Percentiles rank a stretch among this genome's conserved stretches.
phyloP scores from a whole-genome alignment of 2,888 invertebrate genomes.

The Calliphora vomitoria region DNA sequence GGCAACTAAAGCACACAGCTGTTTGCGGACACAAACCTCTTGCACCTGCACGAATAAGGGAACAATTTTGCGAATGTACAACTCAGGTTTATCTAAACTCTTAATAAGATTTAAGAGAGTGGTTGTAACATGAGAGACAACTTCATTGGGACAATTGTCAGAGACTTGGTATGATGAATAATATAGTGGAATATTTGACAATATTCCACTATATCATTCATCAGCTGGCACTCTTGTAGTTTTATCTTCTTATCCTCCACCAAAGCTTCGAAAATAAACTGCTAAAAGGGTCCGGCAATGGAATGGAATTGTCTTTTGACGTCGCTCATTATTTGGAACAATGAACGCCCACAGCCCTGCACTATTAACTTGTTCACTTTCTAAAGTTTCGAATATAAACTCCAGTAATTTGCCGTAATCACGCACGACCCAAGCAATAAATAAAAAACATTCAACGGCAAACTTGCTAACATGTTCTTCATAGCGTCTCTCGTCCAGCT shows the following conservation, averaged over 20 bases:
- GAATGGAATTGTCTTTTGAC: slow-evolving; percentile 94
- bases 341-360: slow-evolving; percentile 92
- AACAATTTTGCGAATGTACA: slow-evolving; percentile 89
- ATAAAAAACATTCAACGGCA: no score
- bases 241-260: no score
- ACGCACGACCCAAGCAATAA: slow-evolving; percentile 94
- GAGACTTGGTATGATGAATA: no score
- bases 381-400: slow-evolving; percentile 88
- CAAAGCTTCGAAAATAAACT: slow-evolving; percentile 88
- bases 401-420: slow-evolving; percentile 91
- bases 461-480: no score
- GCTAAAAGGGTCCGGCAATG: slow-evolving; percentile 89
- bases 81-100: slow-evolving; percentile 87
- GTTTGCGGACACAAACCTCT: slow-evolving; percentile 88
- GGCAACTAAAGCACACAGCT: no score
- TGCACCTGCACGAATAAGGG: slow-evolving; percentile 90
- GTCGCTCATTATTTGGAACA: slow-evolving; percentile 95
- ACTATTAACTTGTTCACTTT: slow-evolving; percentile 89
- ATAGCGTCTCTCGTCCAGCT: no score
- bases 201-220: slow-evolving; percentile 88
- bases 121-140: no score
- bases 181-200: no score
- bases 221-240: slow-evolving; percentile 75
- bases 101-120: no score
- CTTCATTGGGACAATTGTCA: no score